These are phyloP conservation scores for Plotosus lineatus DNA, from an alignment of 2,113 vertebrate genomes.

Conservation along the genomic window DNA sequence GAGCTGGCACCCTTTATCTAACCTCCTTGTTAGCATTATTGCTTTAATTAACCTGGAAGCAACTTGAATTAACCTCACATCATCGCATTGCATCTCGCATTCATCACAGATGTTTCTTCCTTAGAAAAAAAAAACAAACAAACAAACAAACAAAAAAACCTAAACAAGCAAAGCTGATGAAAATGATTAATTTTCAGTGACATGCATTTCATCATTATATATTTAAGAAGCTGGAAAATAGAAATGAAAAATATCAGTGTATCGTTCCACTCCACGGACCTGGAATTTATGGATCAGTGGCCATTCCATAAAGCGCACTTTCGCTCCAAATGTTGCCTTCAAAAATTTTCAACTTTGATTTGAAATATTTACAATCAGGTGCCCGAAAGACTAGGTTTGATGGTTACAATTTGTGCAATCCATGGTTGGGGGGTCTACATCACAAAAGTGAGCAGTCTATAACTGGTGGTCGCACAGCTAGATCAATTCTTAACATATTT, in stretches of 20 bases:
- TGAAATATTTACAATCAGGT: too few relatives aligned
- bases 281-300: too few relatives aligned
- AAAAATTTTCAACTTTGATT: too few relatives aligned
- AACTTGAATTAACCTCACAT: slow-evolving; percentile 39
- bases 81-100: slow-evolving; percentile 14
- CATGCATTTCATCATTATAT: not conserved
- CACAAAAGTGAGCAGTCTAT: too few relatives aligned
- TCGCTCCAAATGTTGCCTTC: too few relatives aligned
- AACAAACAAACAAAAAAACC: not conserved
- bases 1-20: slow-evolving; percentile 40
- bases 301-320: too few relatives aligned
- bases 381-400: too few relatives aligned
- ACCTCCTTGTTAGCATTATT: slow-evolving; percentile 27
- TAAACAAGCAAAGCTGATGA: not conserved
- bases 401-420: too few relatives aligned
- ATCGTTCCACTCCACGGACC: too few relatives aligned
- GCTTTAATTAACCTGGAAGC: slow-evolving; percentile 48
- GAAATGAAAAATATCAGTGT: not conserved
- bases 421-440: too few relatives aligned
- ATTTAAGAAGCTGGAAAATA: not conserved
- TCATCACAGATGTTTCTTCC: slow-evolving; percentile 20
- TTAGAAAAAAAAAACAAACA: slow-evolving; percentile 8
- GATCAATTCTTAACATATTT: too few relatives aligned
- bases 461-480: too few relatives aligned
- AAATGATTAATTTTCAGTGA: not conserved